Percentiles rank a stretch among this genome's conserved stretches.
Evolutionary conservation across 2,113 vertebrate species (phyloP).

Genomic region (Gadus chalcogrammus): DNA sequence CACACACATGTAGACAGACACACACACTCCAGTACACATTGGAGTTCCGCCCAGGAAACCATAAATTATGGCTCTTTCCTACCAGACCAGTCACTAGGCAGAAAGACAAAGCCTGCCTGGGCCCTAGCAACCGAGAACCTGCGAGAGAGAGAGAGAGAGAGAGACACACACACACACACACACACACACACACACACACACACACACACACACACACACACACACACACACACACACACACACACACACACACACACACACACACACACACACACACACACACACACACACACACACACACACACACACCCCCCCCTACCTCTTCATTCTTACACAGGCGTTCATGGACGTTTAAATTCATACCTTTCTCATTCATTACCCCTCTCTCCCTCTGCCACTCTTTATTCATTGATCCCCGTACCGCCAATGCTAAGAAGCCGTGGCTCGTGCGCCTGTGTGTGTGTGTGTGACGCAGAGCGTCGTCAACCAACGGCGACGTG

Average conservation of each 20-base stretch:
- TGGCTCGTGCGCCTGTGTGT: neutral
- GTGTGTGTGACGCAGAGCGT: neutral
- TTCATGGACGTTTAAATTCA: too few relatives aligned
- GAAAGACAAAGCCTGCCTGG: conserved; percentile 47
- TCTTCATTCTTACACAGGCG: too few relatives aligned
- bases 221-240: conserved; percentile 10
- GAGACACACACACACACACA: conserved; percentile 21
- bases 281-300: too few relatives aligned
- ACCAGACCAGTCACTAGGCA: conserved; percentile 58
- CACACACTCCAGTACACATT: neutral
- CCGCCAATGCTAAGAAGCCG: neutral
- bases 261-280: neutral
- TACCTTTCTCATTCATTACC: too few relatives aligned
- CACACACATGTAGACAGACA: neutral
- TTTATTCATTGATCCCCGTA: conserved; percentile 7
- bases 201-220: conserved; percentile 9
- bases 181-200: neutral
- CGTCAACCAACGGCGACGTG: neutral
- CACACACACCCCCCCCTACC: too few relatives aligned
- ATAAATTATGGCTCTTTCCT: conserved; percentile 53
- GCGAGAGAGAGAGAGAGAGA: neutral
- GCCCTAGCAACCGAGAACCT: conserved; percentile 62
- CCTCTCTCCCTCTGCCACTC: neutral
- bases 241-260: neutral
- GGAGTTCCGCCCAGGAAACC: conserved; percentile 52